Base-by-base conservation (phyloP, 2,888 invertebrate species). In the Dryobota labecula region DNA sequence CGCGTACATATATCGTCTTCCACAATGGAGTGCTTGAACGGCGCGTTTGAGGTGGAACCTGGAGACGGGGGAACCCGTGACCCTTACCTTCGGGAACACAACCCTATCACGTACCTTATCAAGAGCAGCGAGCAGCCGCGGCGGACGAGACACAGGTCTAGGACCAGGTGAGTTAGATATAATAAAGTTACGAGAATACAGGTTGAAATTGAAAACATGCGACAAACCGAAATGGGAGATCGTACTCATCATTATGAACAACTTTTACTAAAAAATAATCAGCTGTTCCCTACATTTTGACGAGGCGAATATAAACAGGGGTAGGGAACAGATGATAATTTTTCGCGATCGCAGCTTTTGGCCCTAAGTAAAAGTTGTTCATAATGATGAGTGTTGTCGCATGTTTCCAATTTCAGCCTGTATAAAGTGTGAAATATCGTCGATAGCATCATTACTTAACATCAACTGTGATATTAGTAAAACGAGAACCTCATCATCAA, bases 1-100 rank as follows among this genome's bases (percentile, higher is more conserved):
- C 97, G 99, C 68, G 99, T 99, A 3, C 99, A 99, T 93, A 99
- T 99, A 89, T 99, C 99, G 0, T 97, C 98, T 85, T 98, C 98
- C 9, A 99, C 99, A 0, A 94, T 98, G 47, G 97, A 97, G 74
- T 99, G 98, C 89, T 96, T 99, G 76, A 97, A 98, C 87, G 98
- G 98, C 13, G 98, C 98, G 15, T 99, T 99, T 90, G 99, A 99
- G 87, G 98, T 99, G 70, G 99, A 99, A 90, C 98, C 98, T 0
- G 99, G 99, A 0, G 97, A 98, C 85, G 99, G 99, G 0, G 98
- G 97, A 43, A 97, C 97, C 27, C 96, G 99, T 63, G 98, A 99
- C 92, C 96, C 97, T 70, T 99, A 98, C 94, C 96, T 99, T 47
- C 97, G 97, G 86, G 98, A 99, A 85, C 97, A 98, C 84, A 97